Conservation (phyloP, 92 coral and sea anemone genomes). For the Heteractis magnifica region DNA sequence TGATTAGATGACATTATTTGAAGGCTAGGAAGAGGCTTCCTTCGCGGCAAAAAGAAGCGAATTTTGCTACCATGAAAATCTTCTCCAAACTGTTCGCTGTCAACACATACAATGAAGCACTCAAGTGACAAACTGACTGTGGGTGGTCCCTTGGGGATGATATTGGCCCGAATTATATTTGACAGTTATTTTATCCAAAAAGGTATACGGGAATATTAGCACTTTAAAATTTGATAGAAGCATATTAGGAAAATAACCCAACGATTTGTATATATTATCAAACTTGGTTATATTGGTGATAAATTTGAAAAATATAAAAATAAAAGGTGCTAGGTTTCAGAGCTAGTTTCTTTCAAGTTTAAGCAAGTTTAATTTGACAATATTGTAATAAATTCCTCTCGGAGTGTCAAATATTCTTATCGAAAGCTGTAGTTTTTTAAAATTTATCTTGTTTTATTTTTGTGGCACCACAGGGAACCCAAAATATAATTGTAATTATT, state of each 20-base stretch:
- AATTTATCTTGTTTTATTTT: no score
- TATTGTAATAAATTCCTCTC: no score
- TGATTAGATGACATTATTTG: not conserved
- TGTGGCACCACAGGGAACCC: slow-evolving; percentile 1
- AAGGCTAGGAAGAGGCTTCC: not conserved
- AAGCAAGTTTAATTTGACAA: no score
- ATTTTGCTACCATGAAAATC: slow-evolving; percentile 7
- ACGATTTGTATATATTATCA: not conserved
- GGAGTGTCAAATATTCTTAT: no score
- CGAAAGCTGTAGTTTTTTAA: no score
- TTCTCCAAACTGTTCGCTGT: slow-evolving; percentile 21
- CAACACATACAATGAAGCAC: slow-evolving; percentile 18
- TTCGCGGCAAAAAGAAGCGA: not conserved
- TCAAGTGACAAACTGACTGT: slow-evolving; percentile 8
- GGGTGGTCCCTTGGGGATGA: slow-evolving; percentile 30
- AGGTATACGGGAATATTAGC: not conserved
- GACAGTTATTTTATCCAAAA: not conserved
- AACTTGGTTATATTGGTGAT: not conserved
- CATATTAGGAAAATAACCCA: not conserved
- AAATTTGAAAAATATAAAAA: no score
- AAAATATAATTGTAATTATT: not conserved
- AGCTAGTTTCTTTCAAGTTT: no score
- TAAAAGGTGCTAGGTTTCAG: not conserved
- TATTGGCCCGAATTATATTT: not conserved
- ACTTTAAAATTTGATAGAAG: not conserved